phyloP scores from a whole-genome alignment of 53 echinoderm and acorn worm species.

The Antedon mediterranea region DNA sequence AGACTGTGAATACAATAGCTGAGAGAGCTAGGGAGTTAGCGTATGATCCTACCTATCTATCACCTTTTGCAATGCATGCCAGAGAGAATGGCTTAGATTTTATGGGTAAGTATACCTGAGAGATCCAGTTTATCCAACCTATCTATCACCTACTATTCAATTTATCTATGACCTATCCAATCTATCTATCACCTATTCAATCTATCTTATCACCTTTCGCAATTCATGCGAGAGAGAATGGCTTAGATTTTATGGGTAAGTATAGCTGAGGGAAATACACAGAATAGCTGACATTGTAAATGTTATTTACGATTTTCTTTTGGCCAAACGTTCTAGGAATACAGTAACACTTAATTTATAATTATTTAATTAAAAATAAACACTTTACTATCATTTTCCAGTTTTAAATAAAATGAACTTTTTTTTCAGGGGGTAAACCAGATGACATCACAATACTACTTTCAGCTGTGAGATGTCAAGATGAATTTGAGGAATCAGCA shows the following conservation, averaged over 20 bases:
- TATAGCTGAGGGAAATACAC: too few species aligned
- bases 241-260: slow-evolving; percentile 84
- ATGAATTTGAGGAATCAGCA: not conserved
- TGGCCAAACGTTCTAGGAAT: too few species aligned
- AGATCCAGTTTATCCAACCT: too few species aligned
- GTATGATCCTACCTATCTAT: slow-evolving; percentile 78
- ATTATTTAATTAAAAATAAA: not conserved
- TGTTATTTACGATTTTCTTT: too few species aligned
- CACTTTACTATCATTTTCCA: not conserved
- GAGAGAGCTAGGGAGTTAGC: slow-evolving; percentile 65
- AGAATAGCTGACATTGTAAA: too few species aligned
- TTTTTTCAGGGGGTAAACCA: slow-evolving; percentile 71
- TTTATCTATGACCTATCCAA: too few species aligned
- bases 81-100: slow-evolving; percentile 88
- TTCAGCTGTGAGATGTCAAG: slow-evolving; percentile 54
- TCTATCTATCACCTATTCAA: too few species aligned
- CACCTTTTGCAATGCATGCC: slow-evolving; percentile 90
- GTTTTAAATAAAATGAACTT: not conserved
- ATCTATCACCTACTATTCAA: too few species aligned
- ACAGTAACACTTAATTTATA: too few species aligned
- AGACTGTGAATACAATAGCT: slow-evolving; percentile 68
- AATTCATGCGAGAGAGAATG: slow-evolving; percentile 77
- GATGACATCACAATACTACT: slow-evolving; percentile 89
- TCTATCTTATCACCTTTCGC: too few species aligned
- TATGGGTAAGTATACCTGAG: slow-evolving; percentile 76